Conservation (phyloP, 2,113 vertebrate species). For the Mohoua ochrocephala region DNA sequence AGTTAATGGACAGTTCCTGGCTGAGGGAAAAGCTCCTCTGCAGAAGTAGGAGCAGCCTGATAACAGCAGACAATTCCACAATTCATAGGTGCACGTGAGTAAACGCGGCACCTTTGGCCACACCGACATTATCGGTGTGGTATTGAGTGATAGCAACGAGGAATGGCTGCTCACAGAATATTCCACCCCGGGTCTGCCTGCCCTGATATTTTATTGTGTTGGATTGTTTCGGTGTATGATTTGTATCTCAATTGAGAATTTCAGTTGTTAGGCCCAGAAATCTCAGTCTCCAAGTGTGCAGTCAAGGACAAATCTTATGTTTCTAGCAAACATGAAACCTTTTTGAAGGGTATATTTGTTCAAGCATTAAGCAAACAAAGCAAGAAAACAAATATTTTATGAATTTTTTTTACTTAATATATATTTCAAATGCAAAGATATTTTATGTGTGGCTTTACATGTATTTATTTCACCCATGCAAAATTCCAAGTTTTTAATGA, state of each 20-base stretch:
- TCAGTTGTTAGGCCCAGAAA: neutral
- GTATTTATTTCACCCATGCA: neutral
- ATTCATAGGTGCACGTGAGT: neutral
- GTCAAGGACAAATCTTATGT: slow-evolving; percentile 24
- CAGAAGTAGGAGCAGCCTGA: neutral
- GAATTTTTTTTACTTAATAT: neutral
- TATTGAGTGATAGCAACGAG: neutral
- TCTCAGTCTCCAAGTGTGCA: neutral
- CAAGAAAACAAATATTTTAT: neutral
- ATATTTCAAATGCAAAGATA: neutral
- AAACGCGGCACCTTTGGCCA: neutral
- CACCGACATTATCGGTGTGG: neutral
- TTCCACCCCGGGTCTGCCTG: neutral
- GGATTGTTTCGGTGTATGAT: neutral
- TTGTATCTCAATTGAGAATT: neutral
- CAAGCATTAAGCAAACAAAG: slow-evolving; percentile 1
- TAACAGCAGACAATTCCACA: neutral
- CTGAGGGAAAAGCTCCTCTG: neutral
- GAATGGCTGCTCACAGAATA: neutral
- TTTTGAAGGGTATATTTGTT: slow-evolving; percentile 39
- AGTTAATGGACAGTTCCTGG: neutral
- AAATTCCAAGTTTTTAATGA: neutral
- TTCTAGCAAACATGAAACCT: neutral
- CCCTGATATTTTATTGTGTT: neutral
- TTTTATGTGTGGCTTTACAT: neutral